A percentile compares a stretch with the other conserved stretches of the same genome.
phyloP scores from a whole-genome alignment of 2,888 invertebrate species.

The Sclerodermus sp. region DNA sequence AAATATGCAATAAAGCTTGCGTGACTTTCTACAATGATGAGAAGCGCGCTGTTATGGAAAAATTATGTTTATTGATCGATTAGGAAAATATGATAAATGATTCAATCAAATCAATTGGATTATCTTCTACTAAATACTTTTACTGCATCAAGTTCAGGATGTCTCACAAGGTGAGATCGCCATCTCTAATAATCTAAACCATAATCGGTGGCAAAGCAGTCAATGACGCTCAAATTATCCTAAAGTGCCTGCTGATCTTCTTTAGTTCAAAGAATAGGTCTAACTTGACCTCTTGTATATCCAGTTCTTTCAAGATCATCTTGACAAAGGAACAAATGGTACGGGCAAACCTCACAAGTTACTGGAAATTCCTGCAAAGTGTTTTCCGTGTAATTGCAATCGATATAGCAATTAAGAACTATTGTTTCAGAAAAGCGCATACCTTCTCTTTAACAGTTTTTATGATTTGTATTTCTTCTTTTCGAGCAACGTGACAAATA shows the following conservation, averaged over 20 bases:
- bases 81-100: too few relatives aligned
- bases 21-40: slow-evolving; percentile 82
- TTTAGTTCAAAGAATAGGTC: slow-evolving; percentile 79
- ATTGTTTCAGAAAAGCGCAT: too few relatives aligned
- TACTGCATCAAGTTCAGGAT: slow-evolving; percentile 91
- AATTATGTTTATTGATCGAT: neutral
- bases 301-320: slow-evolving; percentile 76
- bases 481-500: too few relatives aligned
- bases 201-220: slow-evolving; percentile 98
- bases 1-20: slow-evolving; percentile 95
- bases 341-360: too few relatives aligned
- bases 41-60: slow-evolving; percentile 77
- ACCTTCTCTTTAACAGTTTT: too few relatives aligned
- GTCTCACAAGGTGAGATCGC: too few relatives aligned
- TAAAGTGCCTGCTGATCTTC: slow-evolving; percentile 96
- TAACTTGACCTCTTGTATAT: slow-evolving; percentile 75
- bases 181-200: too few relatives aligned
- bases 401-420: too few relatives aligned
- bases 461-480: too few relatives aligned
- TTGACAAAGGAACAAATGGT: slow-evolving; percentile 91
- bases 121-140: too few relatives aligned
- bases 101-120: neutral
- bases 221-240: slow-evolving; percentile 94
- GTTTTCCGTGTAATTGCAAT: too few relatives aligned
- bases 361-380: too few relatives aligned